phyloP scores from a whole-genome alignment of 2,888 invertebrate genomes.

The Agrenia bidenticulata region DNA sequence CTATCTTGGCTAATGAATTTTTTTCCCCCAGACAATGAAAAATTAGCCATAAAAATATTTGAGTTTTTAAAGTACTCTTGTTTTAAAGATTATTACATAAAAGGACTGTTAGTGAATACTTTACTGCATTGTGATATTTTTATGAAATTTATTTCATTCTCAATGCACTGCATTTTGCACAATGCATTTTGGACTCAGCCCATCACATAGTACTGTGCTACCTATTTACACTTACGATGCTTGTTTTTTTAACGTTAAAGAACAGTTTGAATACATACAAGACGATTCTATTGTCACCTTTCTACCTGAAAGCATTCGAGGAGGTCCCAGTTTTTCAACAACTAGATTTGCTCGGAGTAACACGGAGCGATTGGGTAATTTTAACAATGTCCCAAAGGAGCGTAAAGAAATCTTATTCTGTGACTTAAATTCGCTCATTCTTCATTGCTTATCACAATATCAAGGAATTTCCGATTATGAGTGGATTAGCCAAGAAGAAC shows the following conservation, averaged over 20 bases:
- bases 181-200: slow-evolving; percentile 2
- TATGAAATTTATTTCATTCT: neutral
- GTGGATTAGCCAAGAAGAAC: neutral
- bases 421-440: neutral
- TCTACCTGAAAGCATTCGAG: neutral
- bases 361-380: neutral
- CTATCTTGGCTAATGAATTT: neutral
- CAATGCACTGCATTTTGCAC: no score
- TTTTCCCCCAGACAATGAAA: no score
- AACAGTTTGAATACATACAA: neutral
- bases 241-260: neutral
- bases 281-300: neutral
- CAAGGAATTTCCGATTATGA: neutral
- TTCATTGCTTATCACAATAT: neutral
- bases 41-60: no score
- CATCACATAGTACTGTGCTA: neutral
- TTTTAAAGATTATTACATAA: neutral
- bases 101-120: no score
- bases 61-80: neutral
- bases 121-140: neutral
- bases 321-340: neutral
- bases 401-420: slow-evolving; percentile 1
- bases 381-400: neutral
- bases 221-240: neutral
- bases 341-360: neutral